Evolutionary conservation across 2,888 invertebrate species (phyloP).

Genomic region (Oscheius onirici): DNA sequence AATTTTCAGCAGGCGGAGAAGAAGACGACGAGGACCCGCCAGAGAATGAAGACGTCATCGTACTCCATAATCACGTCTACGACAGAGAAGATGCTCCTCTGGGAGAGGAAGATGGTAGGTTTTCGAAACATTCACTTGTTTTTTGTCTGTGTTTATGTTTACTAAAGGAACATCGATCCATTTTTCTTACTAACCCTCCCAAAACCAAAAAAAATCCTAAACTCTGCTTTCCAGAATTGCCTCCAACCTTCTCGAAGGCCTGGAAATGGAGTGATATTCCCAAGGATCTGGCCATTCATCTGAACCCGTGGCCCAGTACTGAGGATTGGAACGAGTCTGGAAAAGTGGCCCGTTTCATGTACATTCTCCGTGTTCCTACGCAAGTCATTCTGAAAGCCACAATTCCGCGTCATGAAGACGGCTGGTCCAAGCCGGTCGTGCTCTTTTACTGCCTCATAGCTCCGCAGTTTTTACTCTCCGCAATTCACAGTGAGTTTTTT

Average conservation of each 20-base stretch:
- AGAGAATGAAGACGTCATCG: constrained; percentile 46
- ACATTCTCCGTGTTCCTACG: constrained; percentile 73
- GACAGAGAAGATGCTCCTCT: constrained; percentile 48
- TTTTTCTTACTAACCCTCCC: too few species aligned
- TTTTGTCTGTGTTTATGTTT: too few species aligned
- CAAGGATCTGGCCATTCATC: constrained; percentile 32
- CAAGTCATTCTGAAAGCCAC: constrained; percentile 76
- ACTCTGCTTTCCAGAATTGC: neutral
- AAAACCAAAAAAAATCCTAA: neutral
- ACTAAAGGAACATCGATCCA: too few species aligned
- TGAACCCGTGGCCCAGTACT: constrained; percentile 40
- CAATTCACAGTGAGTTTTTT: constrained; percentile 60
- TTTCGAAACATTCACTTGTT: constrained; percentile 11
- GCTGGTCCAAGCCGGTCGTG: constrained; percentile 78
- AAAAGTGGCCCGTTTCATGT: constrained; percentile 6
- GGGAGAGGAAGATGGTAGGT: constrained; percentile 24
- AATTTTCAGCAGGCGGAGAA: constrained; percentile 1
- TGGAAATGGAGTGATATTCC: constrained; percentile 32
- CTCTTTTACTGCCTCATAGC: constrained; percentile 75
- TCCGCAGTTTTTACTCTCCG: constrained; percentile 71
- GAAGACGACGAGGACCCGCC: constrained; percentile 5
- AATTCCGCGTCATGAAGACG: constrained; percentile 75
- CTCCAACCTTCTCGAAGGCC: constrained; percentile 19
- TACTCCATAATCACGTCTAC: constrained; percentile 48
- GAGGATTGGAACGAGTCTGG: constrained; percentile 48